phyloP scores from a whole-genome alignment of 2,113 vertebrate genomes.

The Myotis lucifugus region DNA sequence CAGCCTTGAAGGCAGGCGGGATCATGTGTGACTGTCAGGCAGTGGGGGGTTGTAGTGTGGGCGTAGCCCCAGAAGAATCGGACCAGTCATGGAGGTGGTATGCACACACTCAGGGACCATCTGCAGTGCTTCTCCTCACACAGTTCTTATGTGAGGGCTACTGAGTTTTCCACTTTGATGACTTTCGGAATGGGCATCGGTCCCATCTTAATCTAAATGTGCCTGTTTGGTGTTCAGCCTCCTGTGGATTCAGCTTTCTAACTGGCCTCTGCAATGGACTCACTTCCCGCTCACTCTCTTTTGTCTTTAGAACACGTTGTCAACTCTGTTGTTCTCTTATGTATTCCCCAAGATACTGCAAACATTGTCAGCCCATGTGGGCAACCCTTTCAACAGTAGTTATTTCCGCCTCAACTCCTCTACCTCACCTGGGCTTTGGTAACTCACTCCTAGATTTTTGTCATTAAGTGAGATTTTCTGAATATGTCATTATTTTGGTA shows the following conservation, averaged over 20 bases:
- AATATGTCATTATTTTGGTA: background rate
- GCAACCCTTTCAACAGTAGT: background rate
- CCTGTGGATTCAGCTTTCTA: background rate
- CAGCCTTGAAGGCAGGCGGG: background rate
- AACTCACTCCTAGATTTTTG: background rate
- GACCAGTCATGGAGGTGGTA: background rate
- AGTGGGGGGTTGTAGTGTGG: background rate
- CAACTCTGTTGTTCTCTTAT: background rate
- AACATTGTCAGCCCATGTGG: background rate
- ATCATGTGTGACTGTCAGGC: background rate
- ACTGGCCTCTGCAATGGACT: background rate
- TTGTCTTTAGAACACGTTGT: background rate
- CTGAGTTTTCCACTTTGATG: background rate
- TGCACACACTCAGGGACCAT: fast-evolving
- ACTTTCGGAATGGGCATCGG: background rate
- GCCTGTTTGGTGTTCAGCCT: background rate
- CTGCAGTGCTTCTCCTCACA: background rate
- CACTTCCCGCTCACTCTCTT: background rate
- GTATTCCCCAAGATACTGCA: too few relatives aligned
- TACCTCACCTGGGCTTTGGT: background rate
- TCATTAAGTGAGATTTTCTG: background rate
- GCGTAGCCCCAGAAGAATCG: background rate
- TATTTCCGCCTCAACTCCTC: background rate
- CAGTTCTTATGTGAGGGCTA: background rate
- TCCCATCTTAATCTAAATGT: background rate